Percentiles rank a stretch among this genome's conserved stretches.
Evolutionary conservation across 1,140 invertebrate genomes (phyloP).

Genomic region (Marisa cornuarietis): DNA sequence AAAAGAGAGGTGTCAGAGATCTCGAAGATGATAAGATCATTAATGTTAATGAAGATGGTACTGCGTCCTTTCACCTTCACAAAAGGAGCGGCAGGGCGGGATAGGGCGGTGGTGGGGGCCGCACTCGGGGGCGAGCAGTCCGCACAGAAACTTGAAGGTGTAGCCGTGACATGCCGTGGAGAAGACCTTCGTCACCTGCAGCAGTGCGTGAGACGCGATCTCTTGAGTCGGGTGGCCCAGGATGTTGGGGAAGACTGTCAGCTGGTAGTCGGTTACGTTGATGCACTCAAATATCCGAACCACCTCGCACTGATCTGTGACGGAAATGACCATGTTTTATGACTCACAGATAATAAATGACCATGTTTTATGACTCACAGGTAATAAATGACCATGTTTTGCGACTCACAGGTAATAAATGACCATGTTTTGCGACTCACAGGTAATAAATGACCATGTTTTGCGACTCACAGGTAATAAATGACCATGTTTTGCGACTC

Average conservation of each 20-base stretch:
- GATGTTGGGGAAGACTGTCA: conserved; percentile 43
- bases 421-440: no score
- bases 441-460: no score
- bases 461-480: no score
- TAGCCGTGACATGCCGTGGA: conserved; percentile 32
- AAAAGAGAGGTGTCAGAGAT: no score
- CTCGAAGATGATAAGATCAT: no score
- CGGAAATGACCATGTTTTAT: no score
- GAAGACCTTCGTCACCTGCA: conserved; percentile 17
- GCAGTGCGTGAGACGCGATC: conserved; percentile 20
- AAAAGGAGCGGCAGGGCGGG: conserved; percentile 43
- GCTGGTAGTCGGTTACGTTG: conserved; percentile 38
- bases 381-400: no score
- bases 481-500: no score
- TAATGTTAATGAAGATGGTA: no score
- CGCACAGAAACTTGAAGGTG: conserved; percentile 39
- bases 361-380: no score
- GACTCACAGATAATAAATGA: no score
- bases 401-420: no score
- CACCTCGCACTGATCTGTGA: conserved; percentile 35
- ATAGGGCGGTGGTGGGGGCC: conserved; percentile 24
- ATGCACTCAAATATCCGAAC: conserved; percentile 30
- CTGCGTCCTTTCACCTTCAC: conserved; percentile 24
- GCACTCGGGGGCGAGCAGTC: conserved; percentile 40
- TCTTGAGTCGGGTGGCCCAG: conserved; percentile 37